Evolutionary conservation across 2,888 invertebrate species (phyloP), one percentile per base, ranked within the genome.

Genomic region (Sphaeridia pumilis): DNA sequence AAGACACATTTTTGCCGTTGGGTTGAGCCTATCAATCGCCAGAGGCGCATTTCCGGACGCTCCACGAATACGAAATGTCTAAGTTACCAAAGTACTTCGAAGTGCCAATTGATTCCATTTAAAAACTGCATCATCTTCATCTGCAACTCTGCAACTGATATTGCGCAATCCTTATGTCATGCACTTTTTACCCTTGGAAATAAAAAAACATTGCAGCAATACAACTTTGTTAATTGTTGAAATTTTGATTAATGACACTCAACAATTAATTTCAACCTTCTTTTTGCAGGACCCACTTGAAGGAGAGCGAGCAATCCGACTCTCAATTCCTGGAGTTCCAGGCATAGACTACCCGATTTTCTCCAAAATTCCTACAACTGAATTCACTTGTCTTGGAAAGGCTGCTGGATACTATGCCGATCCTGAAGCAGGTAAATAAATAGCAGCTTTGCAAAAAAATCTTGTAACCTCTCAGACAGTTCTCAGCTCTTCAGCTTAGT

Each of bases 251-350:
- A 31, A 31, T 31, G n/a, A n/a, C n/a, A n/a, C n/a, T 31, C 14
- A 31, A 31, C 10, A 14, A 14, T 31, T 31, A 7, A 7, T 31
- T 31, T 31, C 7, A 31, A 10, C 14, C 10, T 31, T 31, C 31
- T 31, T 38, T 17, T 14, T 38, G 17, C 38, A 38, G 38, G 20
- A 20, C 17, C 38, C 38, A 5, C 12, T 38, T 17, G 38, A 65
- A 66, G 70, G 69, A 56, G 66, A 69, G 41, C 75, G 78, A 72
- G 77, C 79, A 67, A 77, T 81, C 58, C 71, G 78, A 50, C 74
- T 76, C 46, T 76, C 79, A 20, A 78, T 82, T 44, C 81, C 81
- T 4, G 81, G 81, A 0, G 77, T 80, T 63, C 81, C 82, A 1
- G 80, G 79, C 17, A 70, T 71, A 41, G 81, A 82, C 69, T 82